These are phyloP conservation scores for Hanleya hanleyi DNA, from an alignment of 2,888 invertebrate genomes.

Conservation along the genomic window DNA sequence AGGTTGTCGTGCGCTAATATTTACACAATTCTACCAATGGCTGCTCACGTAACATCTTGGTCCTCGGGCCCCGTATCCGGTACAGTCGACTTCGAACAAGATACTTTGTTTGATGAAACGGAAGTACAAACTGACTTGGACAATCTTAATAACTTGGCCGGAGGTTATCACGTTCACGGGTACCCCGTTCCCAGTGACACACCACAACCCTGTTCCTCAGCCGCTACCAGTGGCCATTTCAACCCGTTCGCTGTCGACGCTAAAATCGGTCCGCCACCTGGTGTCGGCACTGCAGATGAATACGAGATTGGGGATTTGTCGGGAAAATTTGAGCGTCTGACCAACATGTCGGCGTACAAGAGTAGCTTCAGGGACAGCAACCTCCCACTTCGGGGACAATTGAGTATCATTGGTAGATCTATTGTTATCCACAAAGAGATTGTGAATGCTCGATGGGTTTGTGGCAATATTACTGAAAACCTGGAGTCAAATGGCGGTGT, in stretches of 20 bases:
- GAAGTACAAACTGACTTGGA: conserved; percentile 81
- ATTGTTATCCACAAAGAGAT: conserved; percentile 84
- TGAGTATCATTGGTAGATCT: conserved; percentile 89
- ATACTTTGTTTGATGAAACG: conserved; percentile 11
- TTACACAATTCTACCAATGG: conserved; percentile 13
- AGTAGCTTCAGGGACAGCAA: conserved; percentile 84
- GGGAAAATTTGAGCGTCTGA: conserved; percentile 70
- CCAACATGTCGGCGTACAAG: not conserved
- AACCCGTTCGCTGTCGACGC: conserved; percentile 18
- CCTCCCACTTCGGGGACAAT: conserved; percentile 86
- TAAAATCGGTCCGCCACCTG: conserved; percentile 1
- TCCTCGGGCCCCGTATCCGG: not conserved
- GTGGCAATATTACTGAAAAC: conserved; percentile 22
- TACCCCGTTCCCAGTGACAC: conserved; percentile 75
- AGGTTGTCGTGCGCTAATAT: conserved; percentile 84
- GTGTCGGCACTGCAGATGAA: conserved; percentile 77
- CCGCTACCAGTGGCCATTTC: conserved; percentile 15
- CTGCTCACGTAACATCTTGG: conserved; percentile 2
- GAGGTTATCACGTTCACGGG: conserved; percentile 86
- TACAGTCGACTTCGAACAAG: conserved; percentile 8
- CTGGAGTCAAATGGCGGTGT: conserved; percentile 5
- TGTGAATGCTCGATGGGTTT: conserved; percentile 26
- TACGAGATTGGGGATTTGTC: conserved; percentile 91
- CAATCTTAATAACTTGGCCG: conserved; percentile 79
- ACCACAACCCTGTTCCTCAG: conserved; percentile 16